These are phyloP conservation scores for Macrosoma leucophasiata DNA, from an alignment of 2,888 invertebrate species.

Conservation along the genomic window DNA sequence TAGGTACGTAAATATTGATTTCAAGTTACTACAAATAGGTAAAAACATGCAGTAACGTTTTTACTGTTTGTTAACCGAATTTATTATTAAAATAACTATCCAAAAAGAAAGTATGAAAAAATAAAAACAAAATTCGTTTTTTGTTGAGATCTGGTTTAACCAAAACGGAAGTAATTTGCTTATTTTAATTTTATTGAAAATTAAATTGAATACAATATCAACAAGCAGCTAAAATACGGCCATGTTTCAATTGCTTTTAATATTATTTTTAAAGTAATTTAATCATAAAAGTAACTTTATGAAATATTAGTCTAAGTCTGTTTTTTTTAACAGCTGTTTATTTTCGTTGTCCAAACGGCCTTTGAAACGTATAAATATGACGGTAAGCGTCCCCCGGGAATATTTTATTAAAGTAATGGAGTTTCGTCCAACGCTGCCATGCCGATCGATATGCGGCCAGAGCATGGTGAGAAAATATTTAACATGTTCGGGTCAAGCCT, in stretches of 20 bases:
- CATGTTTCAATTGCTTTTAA: background rate
- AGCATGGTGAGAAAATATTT: constrained; percentile 36
- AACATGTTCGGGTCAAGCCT: constrained; percentile 20
- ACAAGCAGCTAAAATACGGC: background rate
- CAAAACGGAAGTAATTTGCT: no score
- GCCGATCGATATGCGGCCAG: constrained; percentile 31
- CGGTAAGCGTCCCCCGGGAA: constrained; percentile 21
- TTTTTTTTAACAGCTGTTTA: no score
- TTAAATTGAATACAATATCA: background rate
- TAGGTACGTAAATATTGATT: no score
- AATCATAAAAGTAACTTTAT: background rate
- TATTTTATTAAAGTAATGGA: constrained; percentile 42
- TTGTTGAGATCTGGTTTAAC: no score
- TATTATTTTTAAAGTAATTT: background rate
- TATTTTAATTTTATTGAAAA: background rate
- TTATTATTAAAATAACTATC: no score
- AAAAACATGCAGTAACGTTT: no score
- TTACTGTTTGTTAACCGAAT: no score
- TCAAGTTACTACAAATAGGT: no score
- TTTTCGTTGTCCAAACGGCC: no score
- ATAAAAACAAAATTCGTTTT: no score
- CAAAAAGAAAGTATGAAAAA: no score
- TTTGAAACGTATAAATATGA: no score
- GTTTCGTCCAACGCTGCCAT: constrained; percentile 30
- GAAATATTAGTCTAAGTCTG: background rate